Base-by-base conservation (phyloP, 2,797 vertebrate genomes). In the Gymnothorax reevesii region DNA sequence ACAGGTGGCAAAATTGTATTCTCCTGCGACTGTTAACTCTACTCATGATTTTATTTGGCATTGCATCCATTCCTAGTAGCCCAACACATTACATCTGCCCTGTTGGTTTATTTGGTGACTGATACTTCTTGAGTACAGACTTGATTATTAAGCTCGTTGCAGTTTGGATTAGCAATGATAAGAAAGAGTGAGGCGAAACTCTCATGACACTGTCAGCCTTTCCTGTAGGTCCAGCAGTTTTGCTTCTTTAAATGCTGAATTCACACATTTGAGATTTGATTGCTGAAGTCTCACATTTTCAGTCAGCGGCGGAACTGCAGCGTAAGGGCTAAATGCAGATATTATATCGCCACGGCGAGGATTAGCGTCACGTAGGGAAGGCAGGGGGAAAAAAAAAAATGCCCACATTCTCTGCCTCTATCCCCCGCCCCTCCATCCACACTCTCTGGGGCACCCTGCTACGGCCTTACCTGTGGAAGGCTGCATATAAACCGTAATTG, bases 111-210 rank as follows among this genome's bases (percentile, higher is more conserved):
- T 69, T n/a, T 69, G n/a, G n/a, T 17, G 22, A 8, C 20, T 2
- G 3, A 73, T 73, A 8, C 25, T 13, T 73, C 27, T 10, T 33
- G 10, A 73, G 3, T 52, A 17, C 20, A 25, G 42, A 88, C 83
- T 85, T 75, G 90, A 90, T 92, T 92, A 92, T 92, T 92, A 92
- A 90, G 89, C 89, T 85, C 86, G 91, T 94, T 92, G 92, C 92
- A 33, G 0, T 33, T 12, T 73, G 69, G 64, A 7, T 8, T 69
- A 1, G 0, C 2, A 9, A 25, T n/a, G 9, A n/a, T n/a, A 25
- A 7, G 22, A 69, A 25, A 7, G 22, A 7, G 64, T 7, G 7
- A 69, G 64, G 9, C 12, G 22, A 25, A 69, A 3, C 22, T 27
- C 25, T 73, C 15, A 0, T 73, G 69, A 12, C 8, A 42, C 25